Percentiles rank a stretch among this genome's conserved stretches.
phyloP scores from a whole-genome alignment of 2,113 vertebrate genomes.

The Pluvialis apricaria region DNA sequence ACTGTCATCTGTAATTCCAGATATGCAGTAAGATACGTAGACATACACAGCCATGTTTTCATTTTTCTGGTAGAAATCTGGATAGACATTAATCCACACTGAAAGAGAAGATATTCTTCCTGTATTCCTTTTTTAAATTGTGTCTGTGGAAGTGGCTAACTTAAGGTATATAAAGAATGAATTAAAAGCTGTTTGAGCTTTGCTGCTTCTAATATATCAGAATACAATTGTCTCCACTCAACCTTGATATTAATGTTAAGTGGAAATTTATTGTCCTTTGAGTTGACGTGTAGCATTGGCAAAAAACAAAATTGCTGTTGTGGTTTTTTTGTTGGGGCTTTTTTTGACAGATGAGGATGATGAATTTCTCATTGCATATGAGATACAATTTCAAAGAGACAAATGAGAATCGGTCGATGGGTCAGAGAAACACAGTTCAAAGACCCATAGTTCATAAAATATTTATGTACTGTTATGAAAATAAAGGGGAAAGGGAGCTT shows the following conservation, averaged over 20 bases:
- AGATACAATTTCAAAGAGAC: background rate
- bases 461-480: slow-evolving; percentile 16
- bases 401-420: background rate
- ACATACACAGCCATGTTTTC: background rate
- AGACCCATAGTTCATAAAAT: slow-evolving; percentile 7
- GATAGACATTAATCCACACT: background rate
- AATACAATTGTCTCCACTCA: background rate
- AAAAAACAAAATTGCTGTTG: background rate
- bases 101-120: background rate
- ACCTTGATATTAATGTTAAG: background rate
- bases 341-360: background rate
- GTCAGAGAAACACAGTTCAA: slow-evolving; percentile 33
- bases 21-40: too few species aligned
- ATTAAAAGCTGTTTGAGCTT: background rate
- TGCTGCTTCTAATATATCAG: background rate
- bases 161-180: background rate
- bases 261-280: background rate
- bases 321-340: background rate
- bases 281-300: background rate
- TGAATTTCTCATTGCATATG: background rate
- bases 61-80: background rate
- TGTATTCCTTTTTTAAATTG: background rate
- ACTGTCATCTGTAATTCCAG: background rate
- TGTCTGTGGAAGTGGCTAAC: background rate
- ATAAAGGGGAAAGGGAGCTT: background rate